Base-by-base conservation (phyloP, 2,888 invertebrate genomes). In the Megamerina dolium region DNA sequence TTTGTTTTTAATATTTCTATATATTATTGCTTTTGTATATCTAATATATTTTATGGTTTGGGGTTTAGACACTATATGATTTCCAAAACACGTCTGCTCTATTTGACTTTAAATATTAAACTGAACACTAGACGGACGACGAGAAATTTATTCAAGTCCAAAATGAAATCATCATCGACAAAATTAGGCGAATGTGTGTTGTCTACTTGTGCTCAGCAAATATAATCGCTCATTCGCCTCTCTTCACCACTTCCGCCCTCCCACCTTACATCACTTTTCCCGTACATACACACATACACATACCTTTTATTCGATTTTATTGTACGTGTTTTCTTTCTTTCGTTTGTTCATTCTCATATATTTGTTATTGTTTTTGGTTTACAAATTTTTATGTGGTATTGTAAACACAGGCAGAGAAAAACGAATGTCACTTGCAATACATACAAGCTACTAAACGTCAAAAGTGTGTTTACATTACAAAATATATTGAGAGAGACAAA, bases 81-180 rank as follows among this genome's bases (percentile, higher is more conserved):
- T 42, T 31, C 19, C 16, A 18, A 30, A 46, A 30, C 46, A 57
- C 63, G 58, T 60, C 63, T 54, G 55, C 40, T 53, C 54, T 50
- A 55, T 55, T 57, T 53, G 61, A 56, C 54, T 59, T 55, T 49
- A 58, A 50, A 54, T 54, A 56, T 54, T 55, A 54, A 57, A 65
- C 63, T 65, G 59, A 62, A 53, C 53, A 32, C 51, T 53, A 51
- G 47, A n/a, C n/a, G n/a, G n/a, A n/a, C n/a, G n/a, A n/a, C 40
- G 43, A 39, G 46, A 49, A 49, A 43, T 45, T 47, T 43, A 41
- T 51, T 54, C 48, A 50, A 48, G 49, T 49, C 50, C 48, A 52
- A 48, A 59, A 55, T 60, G 64, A 64, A 60, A 58, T 56, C 61
- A 62, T 63, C 65, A 63, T 58, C 60, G 58, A 61, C 60, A 40